phyloP scores from a whole-genome alignment of 2,888 invertebrate species.

The Chrysotoxum bicinctum region DNA sequence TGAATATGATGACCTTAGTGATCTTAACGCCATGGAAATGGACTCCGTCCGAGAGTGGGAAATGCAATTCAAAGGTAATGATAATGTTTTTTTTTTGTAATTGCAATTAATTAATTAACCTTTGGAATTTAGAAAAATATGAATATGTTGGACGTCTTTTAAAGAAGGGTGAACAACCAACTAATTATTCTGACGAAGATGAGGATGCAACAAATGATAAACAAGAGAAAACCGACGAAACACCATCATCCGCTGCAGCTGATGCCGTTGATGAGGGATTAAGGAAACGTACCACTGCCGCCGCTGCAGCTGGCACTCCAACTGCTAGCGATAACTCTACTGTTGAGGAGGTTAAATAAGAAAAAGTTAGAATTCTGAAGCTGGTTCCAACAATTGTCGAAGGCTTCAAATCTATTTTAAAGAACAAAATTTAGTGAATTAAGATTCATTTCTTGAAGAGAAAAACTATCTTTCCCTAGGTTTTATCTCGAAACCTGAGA shows the following conservation, averaged over 20 bases:
- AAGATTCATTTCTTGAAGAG: slow-evolving; percentile 51
- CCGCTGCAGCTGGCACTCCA: background rate
- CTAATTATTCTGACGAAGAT: slow-evolving; percentile 95
- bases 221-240: slow-evolving; percentile 51
- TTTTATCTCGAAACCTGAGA: slow-evolving; percentile 36
- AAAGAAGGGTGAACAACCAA: slow-evolving; percentile 94
- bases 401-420: slow-evolving; percentile 58
- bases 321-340: slow-evolving; percentile 54
- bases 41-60: slow-evolving; percentile 98
- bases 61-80: slow-evolving; percentile 94
- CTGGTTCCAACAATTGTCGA: slow-evolving; percentile 47
- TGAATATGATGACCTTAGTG: slow-evolving; percentile 97
- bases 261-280: slow-evolving; percentile 70
- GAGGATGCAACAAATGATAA: slow-evolving; percentile 77
- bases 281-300: slow-evolving; percentile 73
- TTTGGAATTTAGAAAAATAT: slow-evolving; percentile 89
- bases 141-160: slow-evolving; percentile 94
- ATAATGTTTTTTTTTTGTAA: background rate
- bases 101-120: background rate
- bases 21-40: slow-evolving; percentile 96
- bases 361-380: slow-evolving; percentile 20
- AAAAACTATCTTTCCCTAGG: slow-evolving; percentile 34
- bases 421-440: slow-evolving; percentile 52
- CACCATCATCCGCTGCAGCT: background rate
- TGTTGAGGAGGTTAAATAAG: slow-evolving; percentile 74